phyloP scores from a whole-genome alignment of 2,113 vertebrate species.

The Climacteris rufus region DNA sequence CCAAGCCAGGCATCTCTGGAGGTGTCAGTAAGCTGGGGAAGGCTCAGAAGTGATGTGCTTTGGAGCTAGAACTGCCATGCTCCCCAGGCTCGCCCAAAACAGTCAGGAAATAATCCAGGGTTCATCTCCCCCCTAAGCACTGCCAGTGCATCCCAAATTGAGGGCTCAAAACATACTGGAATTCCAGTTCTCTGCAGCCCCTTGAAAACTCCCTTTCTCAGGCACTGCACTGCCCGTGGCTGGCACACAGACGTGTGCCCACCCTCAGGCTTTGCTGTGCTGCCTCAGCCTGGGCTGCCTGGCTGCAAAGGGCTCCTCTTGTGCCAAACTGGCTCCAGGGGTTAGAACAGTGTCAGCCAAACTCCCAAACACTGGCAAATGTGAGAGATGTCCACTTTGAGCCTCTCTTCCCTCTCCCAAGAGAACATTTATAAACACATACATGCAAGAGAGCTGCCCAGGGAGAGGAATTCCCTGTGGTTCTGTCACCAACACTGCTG shows the following conservation, averaged over 20 bases:
- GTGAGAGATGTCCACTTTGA: background rate
- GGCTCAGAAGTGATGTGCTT: background rate
- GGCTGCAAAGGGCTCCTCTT: background rate
- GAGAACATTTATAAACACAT: background rate
- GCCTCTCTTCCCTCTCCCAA: background rate
- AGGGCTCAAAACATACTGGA: background rate
- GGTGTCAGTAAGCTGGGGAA: background rate
- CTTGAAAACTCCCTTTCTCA: background rate
- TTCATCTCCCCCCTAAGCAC: background rate
- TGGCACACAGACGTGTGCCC: background rate
- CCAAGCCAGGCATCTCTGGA: background rate
- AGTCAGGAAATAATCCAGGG: background rate
- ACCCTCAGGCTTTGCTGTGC: background rate
- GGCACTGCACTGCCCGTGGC: background rate
- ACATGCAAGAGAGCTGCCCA: background rate
- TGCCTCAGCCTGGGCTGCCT: background rate
- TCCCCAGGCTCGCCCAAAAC: background rate
- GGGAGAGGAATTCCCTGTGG: background rate
- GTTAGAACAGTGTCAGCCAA: background rate
- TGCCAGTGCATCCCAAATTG: background rate
- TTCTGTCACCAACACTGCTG: background rate
- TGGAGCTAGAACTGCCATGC: background rate
- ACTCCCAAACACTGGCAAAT: background rate
- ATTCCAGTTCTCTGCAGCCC: background rate
- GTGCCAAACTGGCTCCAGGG: background rate